Evolutionary conservation across 2,113 vertebrate genomes (phyloP).

Genomic region (Poecile atricapillus): DNA sequence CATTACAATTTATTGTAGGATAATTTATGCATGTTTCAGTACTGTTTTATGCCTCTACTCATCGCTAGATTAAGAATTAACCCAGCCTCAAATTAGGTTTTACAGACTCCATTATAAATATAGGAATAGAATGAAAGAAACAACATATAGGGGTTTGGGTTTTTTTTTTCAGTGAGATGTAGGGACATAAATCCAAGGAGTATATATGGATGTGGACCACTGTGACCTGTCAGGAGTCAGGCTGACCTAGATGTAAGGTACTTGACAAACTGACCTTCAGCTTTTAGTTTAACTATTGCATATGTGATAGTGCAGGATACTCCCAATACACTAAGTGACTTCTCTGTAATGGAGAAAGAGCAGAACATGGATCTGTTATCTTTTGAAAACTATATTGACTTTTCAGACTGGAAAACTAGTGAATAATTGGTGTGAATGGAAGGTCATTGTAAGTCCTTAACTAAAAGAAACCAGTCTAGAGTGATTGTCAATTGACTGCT

Average conservation of each 20-base stretch:
- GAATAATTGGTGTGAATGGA: not conserved
- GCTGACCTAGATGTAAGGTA: not conserved
- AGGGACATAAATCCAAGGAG: no score
- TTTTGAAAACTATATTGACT: not conserved
- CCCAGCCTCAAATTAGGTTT: not conserved
- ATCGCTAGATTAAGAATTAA: not conserved
- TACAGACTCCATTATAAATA: not conserved
- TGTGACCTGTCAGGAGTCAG: not conserved
- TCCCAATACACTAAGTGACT: not conserved
- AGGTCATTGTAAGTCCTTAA: not conserved
- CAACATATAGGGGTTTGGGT: not conserved
- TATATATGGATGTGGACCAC: no score
- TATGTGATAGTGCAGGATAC: not conserved
- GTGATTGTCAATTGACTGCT: not conserved
- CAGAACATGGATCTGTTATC: not conserved
- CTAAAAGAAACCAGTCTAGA: not conserved
- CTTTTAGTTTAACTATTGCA: not conserved
- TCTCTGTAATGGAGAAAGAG: not conserved
- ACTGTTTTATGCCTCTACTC: not conserved
- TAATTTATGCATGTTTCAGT: not conserved
- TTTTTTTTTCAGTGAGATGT: no score
- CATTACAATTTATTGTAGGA: not conserved
- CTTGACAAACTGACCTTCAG: not conserved
- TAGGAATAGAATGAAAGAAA: not conserved
- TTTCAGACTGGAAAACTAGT: not conserved